phyloP scores from a whole-genome alignment of 2,888 invertebrate species.

The Nyleta sp. region DNA sequence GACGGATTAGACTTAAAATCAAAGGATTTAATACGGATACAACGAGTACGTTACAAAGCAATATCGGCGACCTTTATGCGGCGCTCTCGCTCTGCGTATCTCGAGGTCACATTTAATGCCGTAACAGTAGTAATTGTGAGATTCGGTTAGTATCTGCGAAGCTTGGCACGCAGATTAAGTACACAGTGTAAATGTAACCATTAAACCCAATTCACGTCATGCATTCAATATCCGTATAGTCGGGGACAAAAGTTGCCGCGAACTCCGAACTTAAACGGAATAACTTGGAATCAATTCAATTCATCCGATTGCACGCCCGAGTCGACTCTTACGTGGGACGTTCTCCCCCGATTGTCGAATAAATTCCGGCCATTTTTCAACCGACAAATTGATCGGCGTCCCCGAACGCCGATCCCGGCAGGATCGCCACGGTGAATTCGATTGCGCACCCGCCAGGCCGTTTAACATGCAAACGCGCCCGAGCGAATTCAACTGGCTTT shows the following conservation, averaged over 20 bases:
- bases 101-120: conserved; percentile 49
- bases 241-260: conserved; percentile 30
- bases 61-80: conserved; percentile 33
- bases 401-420: too few relatives aligned
- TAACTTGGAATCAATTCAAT: conserved; percentile 37
- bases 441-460: too few relatives aligned
- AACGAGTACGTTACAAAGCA: conserved; percentile 25
- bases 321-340: not conserved
- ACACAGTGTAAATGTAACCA: conserved; percentile 52
- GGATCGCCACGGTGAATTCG: too few relatives aligned
- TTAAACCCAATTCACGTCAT: conserved; percentile 39
- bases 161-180: conserved; percentile 50
- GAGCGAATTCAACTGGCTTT: too few relatives aligned
- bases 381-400: too few relatives aligned
- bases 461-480: too few relatives aligned
- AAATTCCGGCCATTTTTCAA: conserved; percentile 2
- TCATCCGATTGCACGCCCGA: conserved; percentile 1
- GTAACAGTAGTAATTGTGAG: conserved; percentile 41
- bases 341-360: not conserved
- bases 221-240: conserved; percentile 39
- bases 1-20: conserved; percentile 14
- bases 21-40: conserved; percentile 23
- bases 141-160: conserved; percentile 34
- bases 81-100: conserved; percentile 31
- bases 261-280: conserved; percentile 31